Conservation (phyloP, 2,797 vertebrate genomes). For the Lemur catta region DNA sequence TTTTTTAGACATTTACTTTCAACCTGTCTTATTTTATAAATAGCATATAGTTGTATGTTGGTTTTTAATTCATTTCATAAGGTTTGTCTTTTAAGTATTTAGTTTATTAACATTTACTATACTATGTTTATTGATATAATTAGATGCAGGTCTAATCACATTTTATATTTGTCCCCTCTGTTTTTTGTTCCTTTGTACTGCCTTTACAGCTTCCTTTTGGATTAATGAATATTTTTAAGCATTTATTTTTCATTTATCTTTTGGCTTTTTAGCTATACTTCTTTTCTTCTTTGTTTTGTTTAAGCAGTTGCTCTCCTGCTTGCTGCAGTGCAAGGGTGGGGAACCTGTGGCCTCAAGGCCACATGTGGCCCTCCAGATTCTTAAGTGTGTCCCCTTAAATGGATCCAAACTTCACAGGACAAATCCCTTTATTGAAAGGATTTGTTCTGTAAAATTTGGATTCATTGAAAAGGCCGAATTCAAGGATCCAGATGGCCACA, state of each 20-base stretch:
- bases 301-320: neutral
- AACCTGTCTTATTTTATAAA: neutral
- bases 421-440: neutral
- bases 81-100: neutral
- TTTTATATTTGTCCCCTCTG: neutral
- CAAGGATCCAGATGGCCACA: neutral
- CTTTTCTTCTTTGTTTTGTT: neutral
- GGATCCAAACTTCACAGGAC: neutral
- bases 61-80: constrained; percentile 10
- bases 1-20: constrained; percentile 15
- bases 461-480: neutral
- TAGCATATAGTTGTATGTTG: neutral
- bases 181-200: neutral
- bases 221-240: constrained; percentile 25
- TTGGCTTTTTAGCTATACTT: neutral
- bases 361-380: neutral
- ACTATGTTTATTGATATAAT: neutral
- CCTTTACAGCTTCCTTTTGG: neutral
- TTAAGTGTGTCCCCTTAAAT: neutral
- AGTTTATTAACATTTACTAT: neutral
- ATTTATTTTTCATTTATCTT: neutral
- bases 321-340: too few species aligned
- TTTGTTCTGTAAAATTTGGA: neutral
- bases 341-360: neutral
- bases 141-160: neutral